Evolutionary conservation across 2,797 vertebrate genomes (phyloP), one percentile per base, ranked within the genome.

Genomic region (Vespertilio murinus): DNA sequence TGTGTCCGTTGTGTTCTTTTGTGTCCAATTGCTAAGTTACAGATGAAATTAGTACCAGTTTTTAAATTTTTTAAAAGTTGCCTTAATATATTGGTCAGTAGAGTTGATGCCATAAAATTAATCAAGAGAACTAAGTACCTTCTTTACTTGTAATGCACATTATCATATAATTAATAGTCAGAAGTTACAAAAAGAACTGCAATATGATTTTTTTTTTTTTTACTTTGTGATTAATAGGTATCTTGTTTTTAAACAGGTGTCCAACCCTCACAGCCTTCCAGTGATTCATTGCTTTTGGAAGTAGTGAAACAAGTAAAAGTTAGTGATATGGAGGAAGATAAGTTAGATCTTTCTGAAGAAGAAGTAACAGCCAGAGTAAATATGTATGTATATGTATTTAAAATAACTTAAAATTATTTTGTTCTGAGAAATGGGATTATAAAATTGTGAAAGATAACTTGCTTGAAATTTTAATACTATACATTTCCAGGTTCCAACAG

Each of bases 261-360:
- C 77, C 98, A 99, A 89, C 99, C 99, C 67, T 97, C 98, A 93
- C 98, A 98, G 30, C 98, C 98, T 10, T 98, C 98, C 35, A 98
- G 98, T 0, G 99, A 99, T 89, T 98, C 99, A 70, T 97, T 99
- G 90, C 98, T 99, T 96, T 98, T 99, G 97, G 99, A 99, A 97
- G 99, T 98, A 2, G 99, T 99, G 91, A 99, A 99, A 97, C 99
- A 99, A 97, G 99, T 99, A 92, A 99, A 99, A 98, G 99, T 99
- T 97, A 99, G 97, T 94, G 99, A 99, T 97, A 96, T 99, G 97
- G 99, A 99, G 83, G 99, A 99, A 3, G 99, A 99, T 98, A 97
- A 99, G 94, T 98, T 99, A 96, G 99, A 99, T 40, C 98, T 99
- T 82, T 99, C 99, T 1, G 99, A 99, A 97, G 99, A 99, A 1